Evolutionary conservation across 2,797 vertebrate genomes (phyloP), one percentile per base, ranked within the genome.

Genomic region (Myiotriccus ornatus): DNA sequence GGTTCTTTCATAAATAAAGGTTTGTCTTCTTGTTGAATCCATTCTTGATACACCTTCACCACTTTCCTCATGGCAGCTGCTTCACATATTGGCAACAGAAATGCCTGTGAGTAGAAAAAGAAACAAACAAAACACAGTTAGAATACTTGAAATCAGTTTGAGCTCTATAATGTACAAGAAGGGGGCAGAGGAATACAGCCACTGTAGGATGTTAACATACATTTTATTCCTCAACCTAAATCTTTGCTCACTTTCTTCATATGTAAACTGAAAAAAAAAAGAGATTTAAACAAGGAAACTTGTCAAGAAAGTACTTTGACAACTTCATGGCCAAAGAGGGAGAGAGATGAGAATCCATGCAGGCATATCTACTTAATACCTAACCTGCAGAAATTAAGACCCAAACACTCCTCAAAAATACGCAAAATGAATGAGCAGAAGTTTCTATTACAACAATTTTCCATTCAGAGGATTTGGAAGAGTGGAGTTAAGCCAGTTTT

Each of bases 31-130:
- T 99, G 99, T 69, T 99, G 98, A 95, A 99, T 99, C 99, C 99
- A 99, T 96, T 99, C 99, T 96, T 99, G 99, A 96, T 99, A 99
- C 32, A 99, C 99, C 91, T 99, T 99, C 49, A 99, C 99, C 82
- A 99, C 99, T 97, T 98, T 99, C 52, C 99, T 98, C 99, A 99
- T 99, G 30, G 99, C 99, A 74, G 99, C 99, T 76, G 99, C 99
- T 97, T 99, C 99, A 82, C 99, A 99, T 98, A 99, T 98, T 1
- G 99, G 99, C 95, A 99, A 97, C 79, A 99, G 98, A 97, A 99
- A 99, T 8, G 99, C 99, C 99, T 99, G 79, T 6, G n/a, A 56
- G 44, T 46, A 82, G 70, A 83, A 78, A 81, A 69, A 30, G 24
- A 67, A 95, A 75, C 8, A 71, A 84, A 84, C 2, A 79, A 83